phyloP scores from a whole-genome alignment of 2,797 vertebrate species.

The Crypturellus tataupa region DNA sequence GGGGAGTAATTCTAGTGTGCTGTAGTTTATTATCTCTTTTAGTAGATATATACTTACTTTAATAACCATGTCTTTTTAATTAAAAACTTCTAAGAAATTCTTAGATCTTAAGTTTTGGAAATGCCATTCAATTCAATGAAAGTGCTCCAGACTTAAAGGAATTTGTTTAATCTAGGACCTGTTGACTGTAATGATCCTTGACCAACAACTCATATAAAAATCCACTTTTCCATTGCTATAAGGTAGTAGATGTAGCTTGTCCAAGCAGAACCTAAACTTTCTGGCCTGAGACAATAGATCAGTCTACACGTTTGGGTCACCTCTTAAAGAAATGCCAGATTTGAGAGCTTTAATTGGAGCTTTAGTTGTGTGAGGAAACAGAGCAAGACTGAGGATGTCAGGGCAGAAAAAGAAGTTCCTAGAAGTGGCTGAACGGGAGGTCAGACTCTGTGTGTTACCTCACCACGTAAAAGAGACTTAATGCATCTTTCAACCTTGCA shows the following conservation, averaged over 20 bases:
- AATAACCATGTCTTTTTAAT: constrained; percentile 16
- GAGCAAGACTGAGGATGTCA: background rate
- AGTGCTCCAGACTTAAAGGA: background rate
- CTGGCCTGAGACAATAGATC: background rate
- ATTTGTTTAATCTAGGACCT: background rate
- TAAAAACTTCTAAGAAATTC: constrained; percentile 20
- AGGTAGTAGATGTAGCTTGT: background rate
- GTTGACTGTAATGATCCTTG: constrained; percentile 23
- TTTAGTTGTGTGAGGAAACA: background rate
- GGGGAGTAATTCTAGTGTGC: background rate
- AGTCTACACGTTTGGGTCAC: background rate
- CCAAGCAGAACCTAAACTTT: background rate
- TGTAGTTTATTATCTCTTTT: background rate
- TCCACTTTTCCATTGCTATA: background rate
- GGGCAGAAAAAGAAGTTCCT: background rate
- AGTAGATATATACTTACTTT: background rate
- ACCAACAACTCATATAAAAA: background rate
- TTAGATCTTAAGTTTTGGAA: background rate
- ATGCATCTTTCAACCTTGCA: constrained; percentile 19
- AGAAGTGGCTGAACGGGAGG: background rate
- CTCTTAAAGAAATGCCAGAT: constrained; percentile 14
- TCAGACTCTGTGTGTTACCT: background rate
- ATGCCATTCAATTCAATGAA: background rate
- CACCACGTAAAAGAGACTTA: constrained; percentile 4
- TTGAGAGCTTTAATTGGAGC: background rate